Conservation (phyloP, 2,797 vertebrate genomes). For the Takifugu rubripes region DNA sequence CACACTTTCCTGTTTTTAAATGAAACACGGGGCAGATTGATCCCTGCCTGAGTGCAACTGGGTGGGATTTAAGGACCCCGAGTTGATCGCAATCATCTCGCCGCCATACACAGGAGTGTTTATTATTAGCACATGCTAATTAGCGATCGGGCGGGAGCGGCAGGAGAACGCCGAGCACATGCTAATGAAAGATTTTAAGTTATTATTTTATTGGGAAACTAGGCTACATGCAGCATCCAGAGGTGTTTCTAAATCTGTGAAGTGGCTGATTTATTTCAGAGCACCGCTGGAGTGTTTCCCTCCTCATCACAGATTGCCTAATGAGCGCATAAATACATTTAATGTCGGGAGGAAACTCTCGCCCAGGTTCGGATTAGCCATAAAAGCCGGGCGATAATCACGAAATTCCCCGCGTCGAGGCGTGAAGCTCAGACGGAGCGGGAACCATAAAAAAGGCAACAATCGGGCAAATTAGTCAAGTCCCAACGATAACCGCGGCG, state of each 20-base stretch:
- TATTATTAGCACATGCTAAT: constrained; percentile 60
- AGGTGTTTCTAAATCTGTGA: constrained; percentile 39
- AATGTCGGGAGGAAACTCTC: constrained; percentile 9
- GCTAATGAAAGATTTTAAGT: constrained; percentile 40
- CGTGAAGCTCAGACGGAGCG: neutral
- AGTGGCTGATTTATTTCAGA: constrained; percentile 33
- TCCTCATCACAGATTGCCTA: constrained; percentile 20
- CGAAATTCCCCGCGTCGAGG: neutral
- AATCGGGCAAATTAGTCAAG: neutral
- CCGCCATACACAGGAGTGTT: constrained; percentile 55
- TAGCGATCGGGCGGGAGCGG: constrained; percentile 52
- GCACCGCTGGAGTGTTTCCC: constrained; percentile 27
- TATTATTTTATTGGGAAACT: constrained; percentile 44
- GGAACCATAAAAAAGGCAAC: neutral
- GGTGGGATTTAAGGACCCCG: constrained; percentile 18
- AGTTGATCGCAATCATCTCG: constrained; percentile 37
- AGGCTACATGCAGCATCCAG: constrained; percentile 34
- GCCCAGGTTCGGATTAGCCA: neutral
- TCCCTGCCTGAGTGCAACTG: neutral
- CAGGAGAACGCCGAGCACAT: constrained; percentile 26
- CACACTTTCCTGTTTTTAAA: constrained; percentile 1
- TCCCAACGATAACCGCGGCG: too few species aligned
- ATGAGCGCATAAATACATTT: constrained; percentile 31
- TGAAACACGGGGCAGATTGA: constrained; percentile 12
- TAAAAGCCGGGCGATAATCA: constrained; percentile 1